Base-by-base conservation (phyloP, 2,888 invertebrate genomes). In the Luperina nickerlii region DNA sequence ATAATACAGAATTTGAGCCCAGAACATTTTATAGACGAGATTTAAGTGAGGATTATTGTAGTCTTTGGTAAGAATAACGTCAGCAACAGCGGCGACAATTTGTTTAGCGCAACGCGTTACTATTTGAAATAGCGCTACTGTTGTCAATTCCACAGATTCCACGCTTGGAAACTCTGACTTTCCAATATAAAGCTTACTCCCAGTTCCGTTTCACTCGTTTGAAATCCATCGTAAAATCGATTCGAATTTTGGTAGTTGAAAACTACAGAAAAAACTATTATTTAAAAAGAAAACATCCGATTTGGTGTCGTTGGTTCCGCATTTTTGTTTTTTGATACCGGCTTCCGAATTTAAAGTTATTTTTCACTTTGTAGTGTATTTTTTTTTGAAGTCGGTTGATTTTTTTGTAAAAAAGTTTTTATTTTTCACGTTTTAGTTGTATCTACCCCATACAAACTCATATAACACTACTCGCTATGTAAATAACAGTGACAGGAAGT, bases 91-190 rank as follows among this genome's bases (percentile, higher is more conserved):
- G 11, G 18, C 9, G 65, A 87, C 85, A 87, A 87, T 86, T 86
- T 79, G 70, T 84, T 81, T 66, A 79, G 70, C 78, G 74, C 68
- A 82, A 70, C 78, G 70, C 73, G 72, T 80, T 48, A 63, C 80
- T 87, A 88, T 45, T 89, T 77, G 80, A 85, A 90, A 87, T 78
- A 81, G 82, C 76, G 76, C 78, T 80, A 77, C 74, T 81, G 84
- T 82, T 90, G 90, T 89, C 84, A 87, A 84, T 82, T 80, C 78
- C 84, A 91, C 84, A 79, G 86, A 85, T 82, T 80, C 78, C 84
- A 91, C 84, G 79, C 79, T 83, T 83, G 81, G 81, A 85, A 88
- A 83, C 70, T 78, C 62, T 32, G 77, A 76, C 69, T 76, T 77
- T 81, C 63, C 77, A 78, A 78, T 85, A 42, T 76, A 72, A 67